Base-by-base conservation (phyloP, 2,888 invertebrate genomes). In the Acrobasis suavella region DNA sequence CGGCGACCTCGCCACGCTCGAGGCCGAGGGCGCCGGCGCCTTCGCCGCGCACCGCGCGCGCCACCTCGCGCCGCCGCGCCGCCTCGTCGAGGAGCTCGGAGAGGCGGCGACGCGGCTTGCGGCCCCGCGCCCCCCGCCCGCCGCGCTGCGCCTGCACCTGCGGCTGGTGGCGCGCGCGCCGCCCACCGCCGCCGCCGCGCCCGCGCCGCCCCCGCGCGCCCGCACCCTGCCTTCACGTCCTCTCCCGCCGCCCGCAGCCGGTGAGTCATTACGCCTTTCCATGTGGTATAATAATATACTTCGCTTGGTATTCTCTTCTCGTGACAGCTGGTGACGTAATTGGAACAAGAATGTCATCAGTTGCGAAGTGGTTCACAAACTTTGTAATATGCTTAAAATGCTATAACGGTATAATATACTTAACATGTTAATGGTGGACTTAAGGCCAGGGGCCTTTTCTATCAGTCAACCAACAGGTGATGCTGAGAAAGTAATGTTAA, bases 1-100 rank as follows among this genome's bases (percentile, higher is more conserved):
- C 76, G 95, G 85, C 93, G 96, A 58, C 94, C 96, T 65, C 87
- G 94, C 73, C 93, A 93, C 84, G 89, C 83, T 87, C 65, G 90
- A 96, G 82, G 90, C 96, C 84, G 96, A 95, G 83, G 86, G 94
- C 70, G 86, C 96, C 68, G 95, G 96, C 64, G 97, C 98, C 17
- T 98, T 97, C 90, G 96, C 95, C 70, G 97, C 96, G 61, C 97
- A 97, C 85, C 94, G 97, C 78, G 94, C 96, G 62, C 94, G 95
- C 62, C 94, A 95, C 76, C 94, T 96, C 69, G 95, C 96, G 78
- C 95, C 96, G 12, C 94, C 96, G 50, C 87, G 87, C 69, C 86
- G 88, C 69, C 81, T 81, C 64, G 74, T 85, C 58, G 85, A 85
- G 76, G 81, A 82, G 73, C 74, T 80, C 71, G 42, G 94, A 95